Percentiles rank a stretch among this genome's conserved stretches.
These are phyloP conservation scores for Megalonaias nervosa DNA, from an alignment of 1,140 invertebrate genomes.

Conservation along the genomic window DNA sequence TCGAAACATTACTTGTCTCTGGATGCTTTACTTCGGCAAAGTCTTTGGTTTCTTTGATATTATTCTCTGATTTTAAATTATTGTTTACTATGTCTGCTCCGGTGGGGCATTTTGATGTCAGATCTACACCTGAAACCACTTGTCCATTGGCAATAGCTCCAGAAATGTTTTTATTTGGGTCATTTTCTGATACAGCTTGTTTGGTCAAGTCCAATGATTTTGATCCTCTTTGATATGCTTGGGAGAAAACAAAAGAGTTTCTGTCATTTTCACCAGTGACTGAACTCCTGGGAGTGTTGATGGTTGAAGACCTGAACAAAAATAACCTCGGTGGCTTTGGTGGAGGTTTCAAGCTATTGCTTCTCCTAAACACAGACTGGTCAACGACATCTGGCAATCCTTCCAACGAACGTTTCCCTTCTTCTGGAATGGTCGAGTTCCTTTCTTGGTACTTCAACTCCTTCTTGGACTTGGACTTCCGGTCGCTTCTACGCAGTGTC, in stretches of 20 bases:
- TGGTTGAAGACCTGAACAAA: conserved; percentile 55
- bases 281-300: conserved; percentile 48
- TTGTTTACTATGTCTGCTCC: conserved; percentile 28
- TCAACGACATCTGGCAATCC: conserved; percentile 53
- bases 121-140: conserved; percentile 13
- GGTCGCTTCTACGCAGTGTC: conserved; percentile 12
- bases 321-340: conserved; percentile 61
- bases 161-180: neutral
- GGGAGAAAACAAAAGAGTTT: conserved; percentile 47
- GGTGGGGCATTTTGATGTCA: conserved; percentile 20
- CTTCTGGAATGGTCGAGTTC: conserved; percentile 3
- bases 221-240: conserved; percentile 30
- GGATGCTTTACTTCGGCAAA: too few relatives aligned
- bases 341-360: conserved; percentile 55
- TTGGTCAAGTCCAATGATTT: neutral
- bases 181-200: too few relatives aligned
- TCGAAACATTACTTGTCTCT: too few relatives aligned
- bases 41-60: too few relatives aligned
- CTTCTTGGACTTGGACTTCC: neutral
- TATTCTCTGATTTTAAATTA: conserved; percentile 14
- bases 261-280: conserved; percentile 33
- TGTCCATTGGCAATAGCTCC: conserved; percentile 29
- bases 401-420: conserved; percentile 1
- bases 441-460: neutral
- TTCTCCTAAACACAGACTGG: conserved; percentile 38